Evolutionary conservation across 2,113 vertebrate species (phyloP).

Genomic region (Xiphophorus maculatus): DNA sequence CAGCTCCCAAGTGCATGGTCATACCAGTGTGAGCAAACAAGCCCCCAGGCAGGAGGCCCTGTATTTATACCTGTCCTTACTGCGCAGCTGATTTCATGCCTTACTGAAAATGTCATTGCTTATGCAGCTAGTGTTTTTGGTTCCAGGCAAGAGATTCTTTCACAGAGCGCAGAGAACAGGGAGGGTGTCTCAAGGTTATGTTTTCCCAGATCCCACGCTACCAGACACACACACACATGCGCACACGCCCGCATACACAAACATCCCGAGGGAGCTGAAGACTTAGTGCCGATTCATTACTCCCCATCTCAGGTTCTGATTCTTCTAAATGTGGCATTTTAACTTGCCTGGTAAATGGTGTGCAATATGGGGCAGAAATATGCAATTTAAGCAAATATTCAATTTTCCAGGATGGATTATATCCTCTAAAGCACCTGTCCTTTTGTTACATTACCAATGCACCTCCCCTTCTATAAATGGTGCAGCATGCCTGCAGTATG

Average conservation of each 20-base stretch:
- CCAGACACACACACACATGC: conserved; percentile 11
- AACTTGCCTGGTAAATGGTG: not conserved
- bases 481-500: conserved; percentile 71
- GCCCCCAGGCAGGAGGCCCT: conserved; percentile 17
- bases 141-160: conserved; percentile 62
- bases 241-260: conserved; percentile 18
- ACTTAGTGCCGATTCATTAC: conserved; percentile 54
- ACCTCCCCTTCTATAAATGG: conserved; percentile 39
- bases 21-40: conserved; percentile 30
- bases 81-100: conserved; percentile 33
- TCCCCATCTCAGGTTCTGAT: conserved; percentile 33
- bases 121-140: conserved; percentile 52
- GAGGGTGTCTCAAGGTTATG: conserved; percentile 70
- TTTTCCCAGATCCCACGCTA: conserved; percentile 57
- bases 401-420: conserved; percentile 6
- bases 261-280: conserved; percentile 33
- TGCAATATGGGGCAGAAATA: not conserved
- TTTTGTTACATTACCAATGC: conserved; percentile 55
- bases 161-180: conserved; percentile 46
- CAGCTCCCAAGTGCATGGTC: conserved; percentile 15
- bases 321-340: conserved; percentile 8
- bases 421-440: conserved; percentile 6
- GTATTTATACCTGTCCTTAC: conserved; percentile 40
- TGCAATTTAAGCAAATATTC: conserved; percentile 22
- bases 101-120: conserved; percentile 37